Conservation (phyloP, 2,888 invertebrate genomes). For the Thelaira solivaga region DNA sequence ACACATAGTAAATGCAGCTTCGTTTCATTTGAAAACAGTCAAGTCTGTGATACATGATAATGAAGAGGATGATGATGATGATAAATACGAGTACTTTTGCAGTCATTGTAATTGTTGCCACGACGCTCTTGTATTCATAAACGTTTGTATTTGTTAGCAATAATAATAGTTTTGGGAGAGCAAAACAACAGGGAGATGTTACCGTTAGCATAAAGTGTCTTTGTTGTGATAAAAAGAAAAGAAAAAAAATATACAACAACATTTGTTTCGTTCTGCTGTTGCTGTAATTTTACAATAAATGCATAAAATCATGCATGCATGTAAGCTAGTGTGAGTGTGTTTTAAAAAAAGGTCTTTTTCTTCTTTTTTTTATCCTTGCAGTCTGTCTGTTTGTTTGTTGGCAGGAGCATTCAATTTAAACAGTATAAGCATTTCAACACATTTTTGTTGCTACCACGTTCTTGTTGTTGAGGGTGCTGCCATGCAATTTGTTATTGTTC, state of each 20-base stretch:
- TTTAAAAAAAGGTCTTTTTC: conserved; percentile 57
- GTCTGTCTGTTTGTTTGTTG: conserved; percentile 51
- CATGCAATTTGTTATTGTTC: conserved; percentile 26
- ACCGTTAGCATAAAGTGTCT: conserved; percentile 48
- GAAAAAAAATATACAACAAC: not conserved
- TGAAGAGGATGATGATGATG: conserved; percentile 10
- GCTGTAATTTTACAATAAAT: conserved; percentile 21
- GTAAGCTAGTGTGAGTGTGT: not conserved
- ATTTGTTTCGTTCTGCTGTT: conserved; percentile 48
- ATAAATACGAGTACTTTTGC: conserved; percentile 8
- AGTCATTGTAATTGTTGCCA: conserved; percentile 52
- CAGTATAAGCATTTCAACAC: conserved; percentile 16
- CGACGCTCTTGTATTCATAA: conserved; percentile 1
- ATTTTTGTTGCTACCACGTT: conserved; percentile 39
- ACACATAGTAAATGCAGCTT: conserved; percentile 37
- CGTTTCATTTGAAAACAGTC: conserved; percentile 30
- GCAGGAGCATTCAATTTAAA: not conserved
- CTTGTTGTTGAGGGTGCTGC: conserved; percentile 46
- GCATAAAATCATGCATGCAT: not conserved
- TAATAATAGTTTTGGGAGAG: conserved; percentile 17
- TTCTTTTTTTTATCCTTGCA: conserved; percentile 56
- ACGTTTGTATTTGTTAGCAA: not conserved
- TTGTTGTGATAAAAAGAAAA: conserved; percentile 31
- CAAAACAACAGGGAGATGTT: conserved; percentile 59
- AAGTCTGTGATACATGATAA: not conserved